These are phyloP conservation scores for Drosophila cardini DNA, from an alignment of 1,140 invertebrate species.

Conservation along the genomic window DNA sequence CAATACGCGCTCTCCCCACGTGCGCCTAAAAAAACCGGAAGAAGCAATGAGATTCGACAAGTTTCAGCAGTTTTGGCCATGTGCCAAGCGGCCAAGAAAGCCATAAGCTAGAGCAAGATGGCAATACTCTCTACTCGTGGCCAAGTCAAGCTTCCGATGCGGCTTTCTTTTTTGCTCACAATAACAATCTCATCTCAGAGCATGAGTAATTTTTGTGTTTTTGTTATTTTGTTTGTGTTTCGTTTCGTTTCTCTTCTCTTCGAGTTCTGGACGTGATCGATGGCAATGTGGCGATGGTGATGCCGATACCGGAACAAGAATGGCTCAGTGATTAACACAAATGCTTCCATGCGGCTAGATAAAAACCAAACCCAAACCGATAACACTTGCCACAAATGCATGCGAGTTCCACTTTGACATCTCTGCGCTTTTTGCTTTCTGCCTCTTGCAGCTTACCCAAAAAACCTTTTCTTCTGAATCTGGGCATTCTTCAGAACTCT, in stretches of 20 bases:
- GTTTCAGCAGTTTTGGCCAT: not conserved
- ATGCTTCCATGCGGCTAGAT: constrained; percentile 43
- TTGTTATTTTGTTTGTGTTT: too few species aligned
- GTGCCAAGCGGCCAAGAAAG: constrained; percentile 27
- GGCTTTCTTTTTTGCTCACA: not conserved
- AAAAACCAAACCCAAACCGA: constrained; percentile 13
- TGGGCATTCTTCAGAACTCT: too few species aligned
- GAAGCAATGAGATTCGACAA: constrained; percentile 19
- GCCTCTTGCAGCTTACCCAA: too few species aligned
- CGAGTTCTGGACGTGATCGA: constrained; percentile 41
- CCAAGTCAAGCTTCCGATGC: constrained; percentile 32
- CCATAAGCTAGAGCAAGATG: constrained; percentile 33
- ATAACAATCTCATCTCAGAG: not conserved
- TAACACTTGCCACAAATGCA: constrained; percentile 19
- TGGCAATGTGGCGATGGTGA: constrained; percentile 26
- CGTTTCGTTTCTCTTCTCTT: too few species aligned
- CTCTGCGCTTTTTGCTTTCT: not conserved
- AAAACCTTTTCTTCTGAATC: too few species aligned
- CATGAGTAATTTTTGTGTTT: constrained; percentile 42
- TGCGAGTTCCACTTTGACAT: not conserved
- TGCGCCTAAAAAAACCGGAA: constrained; percentile 54
- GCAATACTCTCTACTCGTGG: constrained; percentile 1
- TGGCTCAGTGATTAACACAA: constrained; percentile 36
- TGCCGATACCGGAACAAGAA: constrained; percentile 46
- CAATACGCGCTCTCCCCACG: constrained; percentile 34